These are phyloP conservation scores for Listronotus bonariensis DNA, from an alignment of 1,140 invertebrate species.

Conservation along the genomic window DNA sequence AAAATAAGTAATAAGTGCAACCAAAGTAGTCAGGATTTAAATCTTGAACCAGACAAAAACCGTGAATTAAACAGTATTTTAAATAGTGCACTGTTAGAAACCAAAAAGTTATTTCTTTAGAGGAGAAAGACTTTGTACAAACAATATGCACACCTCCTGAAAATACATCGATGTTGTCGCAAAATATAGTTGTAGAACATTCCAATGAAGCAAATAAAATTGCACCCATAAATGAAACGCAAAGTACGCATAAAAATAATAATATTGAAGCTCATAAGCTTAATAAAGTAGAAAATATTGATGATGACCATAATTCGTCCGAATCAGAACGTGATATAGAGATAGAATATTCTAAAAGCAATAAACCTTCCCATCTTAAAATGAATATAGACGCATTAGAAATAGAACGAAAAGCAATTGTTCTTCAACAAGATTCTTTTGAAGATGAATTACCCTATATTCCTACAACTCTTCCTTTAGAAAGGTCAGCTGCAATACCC, in stretches of 20 bases:
- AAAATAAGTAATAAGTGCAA: not conserved
- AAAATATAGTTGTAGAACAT: too few species aligned
- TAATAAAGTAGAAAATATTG: conserved; percentile 32
- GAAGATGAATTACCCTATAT: conserved; percentile 87
- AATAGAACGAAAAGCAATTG: conserved; percentile 74
- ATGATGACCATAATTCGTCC: conserved; percentile 72
- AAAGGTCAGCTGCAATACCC: conserved; percentile 78
- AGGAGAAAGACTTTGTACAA: too few species aligned
- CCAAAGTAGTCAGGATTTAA: too few species aligned
- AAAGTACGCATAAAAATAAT: too few species aligned
- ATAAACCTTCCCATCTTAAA: conserved; percentile 52
- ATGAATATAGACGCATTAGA: conserved; percentile 57
- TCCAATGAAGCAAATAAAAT: too few species aligned
- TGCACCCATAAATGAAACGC: too few species aligned
- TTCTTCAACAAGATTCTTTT: conserved; percentile 79
- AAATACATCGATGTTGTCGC: too few species aligned
- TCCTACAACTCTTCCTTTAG: conserved; percentile 81
- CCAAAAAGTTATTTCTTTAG: too few species aligned
- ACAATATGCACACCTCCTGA: too few species aligned
- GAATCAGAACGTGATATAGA: conserved; percentile 75
- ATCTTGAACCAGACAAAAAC: too few species aligned
- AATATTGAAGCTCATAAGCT: conserved; percentile 11
- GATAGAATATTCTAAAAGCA: conserved; percentile 59
- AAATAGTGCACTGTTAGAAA: too few species aligned
- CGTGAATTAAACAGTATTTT: too few species aligned